Conservation (phyloP, 2,113 vertebrate genomes). For the Pogona vitticeps region DNA sequence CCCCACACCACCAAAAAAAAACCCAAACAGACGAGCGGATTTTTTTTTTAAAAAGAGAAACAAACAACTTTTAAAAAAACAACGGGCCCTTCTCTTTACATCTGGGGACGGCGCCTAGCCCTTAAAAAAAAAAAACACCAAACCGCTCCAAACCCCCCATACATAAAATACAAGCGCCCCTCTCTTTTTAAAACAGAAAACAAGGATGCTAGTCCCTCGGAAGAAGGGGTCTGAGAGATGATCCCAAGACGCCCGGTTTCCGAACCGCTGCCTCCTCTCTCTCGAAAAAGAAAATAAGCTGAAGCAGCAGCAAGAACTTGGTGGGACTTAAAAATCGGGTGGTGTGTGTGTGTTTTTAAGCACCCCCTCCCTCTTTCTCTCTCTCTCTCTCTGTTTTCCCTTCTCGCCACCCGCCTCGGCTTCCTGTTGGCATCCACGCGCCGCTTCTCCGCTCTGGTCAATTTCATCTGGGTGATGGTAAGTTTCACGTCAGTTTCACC, state of each 20-base stretch:
- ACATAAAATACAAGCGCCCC: not conserved
- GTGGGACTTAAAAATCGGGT: conserved; percentile 18
- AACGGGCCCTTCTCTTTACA: not conserved
- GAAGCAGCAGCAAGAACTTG: not conserved
- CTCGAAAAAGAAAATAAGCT: not conserved
- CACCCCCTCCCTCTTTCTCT: too few relatives aligned
- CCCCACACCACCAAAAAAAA: too few relatives aligned
- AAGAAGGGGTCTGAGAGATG: not conserved
- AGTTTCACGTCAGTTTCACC: conserved; percentile 52
- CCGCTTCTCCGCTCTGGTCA: conserved; percentile 49
- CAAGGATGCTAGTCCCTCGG: not conserved
- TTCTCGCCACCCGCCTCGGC: not conserved
- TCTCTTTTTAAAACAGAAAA: not conserved
- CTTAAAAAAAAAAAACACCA: too few relatives aligned
- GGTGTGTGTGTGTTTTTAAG: too few relatives aligned
- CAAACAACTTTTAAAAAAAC: too few relatives aligned
- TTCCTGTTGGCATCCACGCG: conserved; percentile 23
- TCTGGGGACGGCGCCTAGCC: not conserved
- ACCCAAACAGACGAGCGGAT: too few relatives aligned
- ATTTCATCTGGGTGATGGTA: conserved; percentile 81
- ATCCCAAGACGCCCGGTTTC: not conserved
- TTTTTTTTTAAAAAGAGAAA: too few relatives aligned
- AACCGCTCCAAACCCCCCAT: too few relatives aligned
- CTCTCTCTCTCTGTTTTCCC: too few relatives aligned
- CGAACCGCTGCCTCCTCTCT: not conserved